Evolutionary conservation across 2,113 vertebrate species (phyloP), one percentile per base, ranked within the genome.

Genomic region (Tenebrosternarchus preto): DNA sequence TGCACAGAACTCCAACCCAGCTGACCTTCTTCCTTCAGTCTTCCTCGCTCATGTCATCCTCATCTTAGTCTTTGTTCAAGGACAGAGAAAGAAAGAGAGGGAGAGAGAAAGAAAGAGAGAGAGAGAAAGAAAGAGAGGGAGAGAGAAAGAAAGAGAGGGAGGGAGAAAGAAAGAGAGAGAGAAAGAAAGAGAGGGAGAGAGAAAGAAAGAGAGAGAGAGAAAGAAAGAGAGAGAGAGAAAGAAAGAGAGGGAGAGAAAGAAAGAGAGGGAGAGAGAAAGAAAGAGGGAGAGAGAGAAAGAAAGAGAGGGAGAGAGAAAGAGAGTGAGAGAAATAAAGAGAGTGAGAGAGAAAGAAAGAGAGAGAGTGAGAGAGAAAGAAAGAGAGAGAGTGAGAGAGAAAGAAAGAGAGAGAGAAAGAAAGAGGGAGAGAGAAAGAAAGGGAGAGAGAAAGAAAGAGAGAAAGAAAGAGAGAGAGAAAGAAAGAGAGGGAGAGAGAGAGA

Each of bases 171-270:
- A 4, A 6, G 43, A 46, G 24, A 56, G 27, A 27, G 59, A 64
- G 73, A 76, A 31, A 76, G 60, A 76, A 24, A 64, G 73, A 67
- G 36, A 76, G 57, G 33, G 36, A 53, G 8, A 76, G 74, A 66
- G 25, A 76, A 19, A 66, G 56, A 64, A 19, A 80, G 0, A 59
- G 11, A 20, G 29, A 67, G 61, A 66, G n/a, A 61, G 39, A 50
- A 8, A 46, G 43, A 53, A 27, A 57, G 77, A 19, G 22, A 55
- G 39, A 63, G 17, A 73, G 36, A 33, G 3, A 46, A 9, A 46
- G 43, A 12, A 4, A 6, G 43, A 46, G n/a, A n/a, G n/a, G n/a
- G n/a, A 27, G 59, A 64, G 73, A 76, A 31, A 76, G 60, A 76
- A 24, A 64, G 73, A 67, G 36, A 76, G 57, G 33, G 36, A 53